Evolutionary conservation across 2,888 invertebrate species (phyloP).

Genomic region (Ophion obscuratus): DNA sequence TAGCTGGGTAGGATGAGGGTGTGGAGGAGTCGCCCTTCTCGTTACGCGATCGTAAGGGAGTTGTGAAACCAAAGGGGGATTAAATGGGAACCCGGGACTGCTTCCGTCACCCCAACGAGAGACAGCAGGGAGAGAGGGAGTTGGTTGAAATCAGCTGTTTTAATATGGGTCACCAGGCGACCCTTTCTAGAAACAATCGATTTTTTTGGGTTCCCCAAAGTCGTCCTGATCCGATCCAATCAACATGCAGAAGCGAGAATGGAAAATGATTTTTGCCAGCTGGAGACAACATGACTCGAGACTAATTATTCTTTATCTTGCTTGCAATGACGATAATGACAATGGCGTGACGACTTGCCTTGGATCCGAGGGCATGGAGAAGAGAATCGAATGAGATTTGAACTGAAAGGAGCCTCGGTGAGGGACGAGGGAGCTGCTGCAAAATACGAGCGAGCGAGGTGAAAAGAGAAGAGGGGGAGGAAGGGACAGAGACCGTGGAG

Average conservation of each 20-base stretch:
- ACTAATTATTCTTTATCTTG: slow-evolving; percentile 8
- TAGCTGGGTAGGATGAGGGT: slow-evolving; percentile 51
- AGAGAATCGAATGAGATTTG: slow-evolving; percentile 53
- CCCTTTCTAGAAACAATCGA: slow-evolving; percentile 74
- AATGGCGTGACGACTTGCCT: slow-evolving; percentile 41
- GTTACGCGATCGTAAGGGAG: slow-evolving; percentile 62
- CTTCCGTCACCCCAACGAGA: slow-evolving; percentile 59
- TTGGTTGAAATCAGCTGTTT: slow-evolving; percentile 78
- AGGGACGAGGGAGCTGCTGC: slow-evolving; percentile 3
- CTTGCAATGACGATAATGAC: slow-evolving; percentile 49
- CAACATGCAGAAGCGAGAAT: neutral
- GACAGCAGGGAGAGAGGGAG: slow-evolving; percentile 1
- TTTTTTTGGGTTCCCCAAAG: slow-evolving; percentile 61
- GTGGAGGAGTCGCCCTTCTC: slow-evolving; percentile 50
- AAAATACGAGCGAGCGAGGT: slow-evolving; percentile 34
- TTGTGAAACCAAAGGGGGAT: slow-evolving; percentile 67
- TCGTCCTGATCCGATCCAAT: neutral
- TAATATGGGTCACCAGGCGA: slow-evolving; percentile 78
- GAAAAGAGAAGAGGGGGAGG: slow-evolving; percentile 68
- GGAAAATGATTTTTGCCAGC: neutral
- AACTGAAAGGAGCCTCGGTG: slow-evolving; percentile 17
- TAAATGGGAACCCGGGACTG: slow-evolving; percentile 67
- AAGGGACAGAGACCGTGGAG: slow-evolving; percentile 46
- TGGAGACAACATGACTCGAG: neutral
- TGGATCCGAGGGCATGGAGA: slow-evolving; percentile 1